Evolutionary conservation across 2,888 invertebrate genomes (phyloP), one percentile per base, ranked within the genome.

Genomic region (Acleris laterana): DNA sequence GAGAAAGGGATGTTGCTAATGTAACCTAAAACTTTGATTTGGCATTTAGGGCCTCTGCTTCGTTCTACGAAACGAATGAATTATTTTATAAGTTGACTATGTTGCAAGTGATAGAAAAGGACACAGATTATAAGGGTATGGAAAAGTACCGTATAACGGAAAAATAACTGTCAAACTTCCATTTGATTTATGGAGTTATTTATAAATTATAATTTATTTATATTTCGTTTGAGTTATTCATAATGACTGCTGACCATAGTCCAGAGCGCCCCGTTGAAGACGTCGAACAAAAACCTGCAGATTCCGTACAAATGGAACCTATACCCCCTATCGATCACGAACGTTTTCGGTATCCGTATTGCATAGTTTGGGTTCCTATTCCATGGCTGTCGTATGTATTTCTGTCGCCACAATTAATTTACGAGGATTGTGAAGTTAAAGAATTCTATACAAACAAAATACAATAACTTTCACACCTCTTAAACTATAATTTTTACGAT

Each of bases 291-390:
- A 32, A 90, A 71, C 82, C 77, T 3, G 91, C 91, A 74, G 84
- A 89, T 78, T 79, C 81, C 20, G 82, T 83, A 1, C 76, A 89
- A 17, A 90, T 91, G 90, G 90, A 90, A 77, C 25, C 25, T 25
- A 7, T 25, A 1, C 25, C 7, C 25, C 84, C 88, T 20, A 95
- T 95, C 52, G 95, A 95, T 79, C 93, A 87, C 70, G 87, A 91
- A 38, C 88, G 93, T 49, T 93, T 94, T 77, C 93, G 96, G 78
- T 99, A 95, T 89, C 99, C 99, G 0, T 97, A 95, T 83, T 98
- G 98, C 79, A 96, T 99, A 67, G 99, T 99, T 5, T 99, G 99
- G 99, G 99, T 99, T 1, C 99, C 99, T 0, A 97, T 99, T 76
- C 99, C 99, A 2, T 89, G 98, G 59, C 78, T 99, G 74, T 97